Base-by-base conservation (phyloP, 2,888 invertebrate species). In the Cerastis rubricosa region DNA sequence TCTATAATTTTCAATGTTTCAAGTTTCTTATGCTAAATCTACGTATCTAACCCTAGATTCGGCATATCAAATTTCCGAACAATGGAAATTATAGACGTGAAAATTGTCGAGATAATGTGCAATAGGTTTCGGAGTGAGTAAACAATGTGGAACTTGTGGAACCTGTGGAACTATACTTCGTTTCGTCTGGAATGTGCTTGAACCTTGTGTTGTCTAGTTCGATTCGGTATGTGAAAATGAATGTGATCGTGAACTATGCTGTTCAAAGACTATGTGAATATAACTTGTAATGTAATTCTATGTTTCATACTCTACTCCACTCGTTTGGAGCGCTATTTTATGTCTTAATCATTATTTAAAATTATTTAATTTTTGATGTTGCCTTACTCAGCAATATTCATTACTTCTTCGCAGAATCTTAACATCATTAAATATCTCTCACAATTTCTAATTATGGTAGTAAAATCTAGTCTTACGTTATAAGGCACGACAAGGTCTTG, bases 381-480 rank as follows among this genome's bases (percentile, higher is more conserved):
- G 92, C 92, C 91, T 90, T 85, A 88, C 85, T 84, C 85, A 89
- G 83, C 89, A 88, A 90, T 92, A 89, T 88, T 85, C 86, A 87
- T 90, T 83, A 88, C 74, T 83, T 82, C 86, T 89, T 89, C 82
- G 85, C 87, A 76, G 87, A 91, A 90, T 90, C 88, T 87, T 90
- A 87, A 90, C 91, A 89, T 91, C 90, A 90, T 91, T 87, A 90
- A 90, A 91, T 92, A 90, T 91, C 88, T 92, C 90, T 94, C 94
- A 94, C 92, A 90, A n/a, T 93, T 92, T 94, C 89, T 93, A 92
- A 94, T 93, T 90, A 94, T 92, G 92, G 93, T 95, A 95, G 96
- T 96, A 96, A 96, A 96, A 93, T 96, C 96, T 96, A 96, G 96
- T 96, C 96, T 95, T 96, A 96, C 92, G 92, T 95, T 89, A 69